Evolutionary conservation across 2,797 vertebrate genomes (phyloP).

Genomic region (Coregonus suidteri): DNA sequence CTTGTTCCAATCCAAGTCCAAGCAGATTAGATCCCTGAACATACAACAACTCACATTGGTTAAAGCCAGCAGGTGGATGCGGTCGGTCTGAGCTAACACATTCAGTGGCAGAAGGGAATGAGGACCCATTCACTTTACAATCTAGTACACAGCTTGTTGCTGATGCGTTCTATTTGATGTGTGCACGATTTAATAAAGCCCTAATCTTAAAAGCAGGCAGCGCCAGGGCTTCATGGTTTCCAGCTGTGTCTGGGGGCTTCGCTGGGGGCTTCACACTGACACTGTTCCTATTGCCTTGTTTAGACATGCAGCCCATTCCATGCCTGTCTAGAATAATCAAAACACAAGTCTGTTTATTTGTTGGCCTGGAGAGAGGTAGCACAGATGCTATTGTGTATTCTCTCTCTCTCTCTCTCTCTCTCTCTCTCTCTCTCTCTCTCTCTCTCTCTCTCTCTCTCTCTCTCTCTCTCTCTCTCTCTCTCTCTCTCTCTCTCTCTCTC

Average conservation of each 20-base stretch:
- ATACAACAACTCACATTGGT: slow-evolving; percentile 50
- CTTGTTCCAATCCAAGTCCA: slow-evolving; percentile 42
- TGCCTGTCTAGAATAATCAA: slow-evolving; percentile 75
- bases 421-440: too few species aligned
- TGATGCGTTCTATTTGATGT: slow-evolving; percentile 59
- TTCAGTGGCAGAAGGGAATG: slow-evolving; percentile 47
- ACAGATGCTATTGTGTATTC: slow-evolving; percentile 1
- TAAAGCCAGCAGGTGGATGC: slow-evolving; percentile 39
- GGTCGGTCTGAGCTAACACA: slow-evolving; percentile 42
- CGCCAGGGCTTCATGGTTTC: slow-evolving; percentile 51
- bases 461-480: too few species aligned
- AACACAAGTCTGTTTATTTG: slow-evolving; percentile 69
- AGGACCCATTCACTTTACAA: slow-evolving; percentile 60
- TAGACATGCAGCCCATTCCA: slow-evolving; percentile 66
- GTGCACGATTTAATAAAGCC: slow-evolving; percentile 68
- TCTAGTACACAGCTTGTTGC: slow-evolving; percentile 48
- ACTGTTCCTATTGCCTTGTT: slow-evolving; percentile 70
- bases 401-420: too few species aligned
- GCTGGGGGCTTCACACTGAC: slow-evolving; percentile 44
- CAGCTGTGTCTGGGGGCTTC: slow-evolving; percentile 46
- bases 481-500: too few species aligned
- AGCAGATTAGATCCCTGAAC: slow-evolving; percentile 51
- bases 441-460: too few species aligned
- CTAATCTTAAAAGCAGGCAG: slow-evolving; percentile 71
- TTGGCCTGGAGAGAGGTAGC: slow-evolving; percentile 51